Conservation (phyloP, 2,797 vertebrate species). For the Megaceryle alcyon region DNA sequence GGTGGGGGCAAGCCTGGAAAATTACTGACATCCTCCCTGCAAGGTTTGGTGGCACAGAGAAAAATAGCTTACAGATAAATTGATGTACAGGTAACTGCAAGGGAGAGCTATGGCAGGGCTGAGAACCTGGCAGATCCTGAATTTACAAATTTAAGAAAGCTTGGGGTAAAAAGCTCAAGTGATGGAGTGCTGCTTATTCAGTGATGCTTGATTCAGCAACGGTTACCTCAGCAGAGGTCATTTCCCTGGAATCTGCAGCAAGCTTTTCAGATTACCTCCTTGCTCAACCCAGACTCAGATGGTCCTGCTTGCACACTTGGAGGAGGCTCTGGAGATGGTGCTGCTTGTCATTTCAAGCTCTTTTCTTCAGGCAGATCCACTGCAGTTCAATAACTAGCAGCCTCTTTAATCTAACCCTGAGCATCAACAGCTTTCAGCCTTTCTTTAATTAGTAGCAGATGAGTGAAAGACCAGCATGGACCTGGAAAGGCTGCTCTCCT, state of each 20-base stretch:
- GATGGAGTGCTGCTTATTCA: neutral
- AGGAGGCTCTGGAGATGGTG: neutral
- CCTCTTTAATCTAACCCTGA: neutral
- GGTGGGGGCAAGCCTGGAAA: constrained; percentile 45
- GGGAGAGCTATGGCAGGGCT: neutral
- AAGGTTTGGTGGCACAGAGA: neutral
- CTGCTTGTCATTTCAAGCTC: neutral
- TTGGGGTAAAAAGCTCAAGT: neutral
- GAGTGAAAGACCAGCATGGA: neutral
- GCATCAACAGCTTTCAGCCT: neutral
- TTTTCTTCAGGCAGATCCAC: neutral
- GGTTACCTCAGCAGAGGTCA: neutral
- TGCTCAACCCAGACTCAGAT: neutral
- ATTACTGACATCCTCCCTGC: constrained; percentile 13
- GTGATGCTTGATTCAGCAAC: neutral
- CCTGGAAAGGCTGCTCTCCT: neutral
- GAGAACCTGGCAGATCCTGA: neutral
- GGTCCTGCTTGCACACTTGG: neutral
- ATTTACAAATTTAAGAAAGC: neutral
- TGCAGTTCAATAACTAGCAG: neutral
- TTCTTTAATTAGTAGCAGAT: neutral
- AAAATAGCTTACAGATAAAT: neutral
- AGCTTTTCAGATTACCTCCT: neutral
- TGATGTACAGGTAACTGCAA: neutral
- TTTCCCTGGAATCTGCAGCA: neutral